A percentile compares a stretch with the other conserved stretches of the same genome.
Evolutionary conservation across 2,888 invertebrate genomes (phyloP).

Genomic region (Drosophila niveifrons): DNA sequence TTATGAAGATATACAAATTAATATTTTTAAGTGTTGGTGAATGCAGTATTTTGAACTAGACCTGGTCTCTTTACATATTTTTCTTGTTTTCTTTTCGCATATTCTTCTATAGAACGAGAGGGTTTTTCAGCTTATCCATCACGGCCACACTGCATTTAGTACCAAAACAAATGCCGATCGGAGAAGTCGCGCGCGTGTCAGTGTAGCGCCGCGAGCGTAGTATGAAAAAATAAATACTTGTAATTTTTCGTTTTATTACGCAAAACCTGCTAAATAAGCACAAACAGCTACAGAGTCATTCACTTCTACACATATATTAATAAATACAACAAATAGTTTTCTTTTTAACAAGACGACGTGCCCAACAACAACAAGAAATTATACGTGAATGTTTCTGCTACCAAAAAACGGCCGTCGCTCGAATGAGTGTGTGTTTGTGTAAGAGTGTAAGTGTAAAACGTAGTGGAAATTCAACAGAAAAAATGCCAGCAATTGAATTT

Average conservation of each 20-base stretch:
- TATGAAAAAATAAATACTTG: slow-evolving; percentile 40
- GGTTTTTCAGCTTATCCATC: slow-evolving; percentile 18
- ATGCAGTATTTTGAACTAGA: background rate
- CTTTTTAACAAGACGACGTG: slow-evolving; percentile 8
- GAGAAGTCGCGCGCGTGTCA: slow-evolving; percentile 56
- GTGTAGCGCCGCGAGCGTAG: slow-evolving; percentile 63
- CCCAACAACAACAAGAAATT: slow-evolving; percentile 4
- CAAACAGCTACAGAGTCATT: slow-evolving; percentile 40
- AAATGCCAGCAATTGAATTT: slow-evolving; percentile 46
- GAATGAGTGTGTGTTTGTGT: slow-evolving; percentile 36
- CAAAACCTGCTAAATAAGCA: slow-evolving; percentile 35
- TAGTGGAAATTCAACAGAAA: slow-evolving; percentile 30
- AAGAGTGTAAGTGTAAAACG: slow-evolving; percentile 29
- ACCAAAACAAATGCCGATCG: slow-evolving; percentile 67
- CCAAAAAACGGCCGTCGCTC: slow-evolving; percentile 37
- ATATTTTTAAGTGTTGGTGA: background rate
- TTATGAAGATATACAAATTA: no score
- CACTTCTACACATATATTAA: slow-evolving; percentile 1
- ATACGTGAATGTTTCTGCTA: slow-evolving; percentile 33
- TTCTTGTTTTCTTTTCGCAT: slow-evolving; percentile 27
- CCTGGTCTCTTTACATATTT: slow-evolving; percentile 18
- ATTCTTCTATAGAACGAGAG: slow-evolving; percentile 27
- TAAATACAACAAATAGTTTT: slow-evolving; percentile 1
- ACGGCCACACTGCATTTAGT: slow-evolving; percentile 60
- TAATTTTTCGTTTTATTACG: slow-evolving; percentile 40